These are phyloP conservation scores for Zaprionus kolodkinae DNA, from an alignment of 1,140 invertebrate species.

Conservation along the genomic window DNA sequence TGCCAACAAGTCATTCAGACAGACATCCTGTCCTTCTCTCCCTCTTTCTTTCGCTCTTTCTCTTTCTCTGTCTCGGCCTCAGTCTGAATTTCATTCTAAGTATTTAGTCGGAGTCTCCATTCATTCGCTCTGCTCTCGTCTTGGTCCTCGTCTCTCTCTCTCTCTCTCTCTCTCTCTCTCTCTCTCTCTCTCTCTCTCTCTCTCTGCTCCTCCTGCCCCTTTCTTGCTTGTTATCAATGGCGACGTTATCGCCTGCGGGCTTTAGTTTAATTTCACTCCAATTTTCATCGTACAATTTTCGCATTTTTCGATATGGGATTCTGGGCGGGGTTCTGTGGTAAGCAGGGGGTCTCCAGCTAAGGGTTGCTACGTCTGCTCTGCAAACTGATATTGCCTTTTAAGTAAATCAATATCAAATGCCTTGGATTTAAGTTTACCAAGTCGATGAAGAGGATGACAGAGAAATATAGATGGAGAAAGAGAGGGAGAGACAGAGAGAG, in stretches of 20 bases:
- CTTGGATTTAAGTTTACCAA: constrained; percentile 77
- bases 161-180: background rate
- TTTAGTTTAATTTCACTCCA: constrained; percentile 81
- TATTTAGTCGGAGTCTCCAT: constrained; percentile 7
- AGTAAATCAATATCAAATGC: constrained; percentile 80
- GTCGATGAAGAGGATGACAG: constrained; percentile 28
- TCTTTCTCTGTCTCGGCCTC: constrained; percentile 1
- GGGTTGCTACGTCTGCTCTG: constrained; percentile 53
- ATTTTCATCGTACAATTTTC: constrained; percentile 82
- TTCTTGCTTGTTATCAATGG: constrained; percentile 1
- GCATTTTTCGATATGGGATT: constrained; percentile 71
- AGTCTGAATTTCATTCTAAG: background rate
- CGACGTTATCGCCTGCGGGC: constrained; percentile 68
- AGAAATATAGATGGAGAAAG: background rate
- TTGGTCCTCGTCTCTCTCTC: background rate
- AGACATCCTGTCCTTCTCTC: constrained; percentile 8
- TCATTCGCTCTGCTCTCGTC: background rate
- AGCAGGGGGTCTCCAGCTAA: constrained; percentile 8
- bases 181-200: constrained; percentile 5
- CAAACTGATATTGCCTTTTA: constrained; percentile 80
- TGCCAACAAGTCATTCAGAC: constrained; percentile 71
- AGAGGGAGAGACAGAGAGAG: background rate
- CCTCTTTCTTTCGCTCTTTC: too few species aligned
- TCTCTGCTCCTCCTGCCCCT: background rate
- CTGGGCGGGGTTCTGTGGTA: constrained; percentile 5